Evolutionary conservation across 2,888 invertebrate species (phyloP).

Genomic region (Anthophora plumipes): DNA sequence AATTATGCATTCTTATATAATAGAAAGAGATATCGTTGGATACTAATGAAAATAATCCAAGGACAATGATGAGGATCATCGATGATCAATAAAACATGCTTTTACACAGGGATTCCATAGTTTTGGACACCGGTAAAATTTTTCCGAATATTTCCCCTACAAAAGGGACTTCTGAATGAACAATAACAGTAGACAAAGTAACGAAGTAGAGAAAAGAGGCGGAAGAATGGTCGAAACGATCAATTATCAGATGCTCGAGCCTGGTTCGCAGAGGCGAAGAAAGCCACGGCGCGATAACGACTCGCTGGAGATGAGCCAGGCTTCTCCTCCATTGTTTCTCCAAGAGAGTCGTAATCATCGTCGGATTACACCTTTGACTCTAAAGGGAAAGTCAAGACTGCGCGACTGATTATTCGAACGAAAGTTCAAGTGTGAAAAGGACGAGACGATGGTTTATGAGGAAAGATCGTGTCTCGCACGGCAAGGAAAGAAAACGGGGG

Average conservation of each 20-base stretch:
- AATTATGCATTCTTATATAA: no score
- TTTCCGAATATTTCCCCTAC: not conserved
- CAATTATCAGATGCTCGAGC: constrained; percentile 60
- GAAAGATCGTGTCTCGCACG: not conserved
- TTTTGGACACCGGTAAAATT: no score
- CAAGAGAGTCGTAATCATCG: constrained; percentile 45
- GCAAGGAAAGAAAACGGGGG: constrained; percentile 3
- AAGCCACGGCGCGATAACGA: constrained; percentile 58
- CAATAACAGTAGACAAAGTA: not conserved
- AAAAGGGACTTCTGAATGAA: not conserved
- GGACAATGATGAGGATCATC: no score
- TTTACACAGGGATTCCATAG: not conserved
- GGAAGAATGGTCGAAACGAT: constrained; percentile 45
- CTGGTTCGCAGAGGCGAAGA: constrained; percentile 53
- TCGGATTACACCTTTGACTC: constrained; percentile 43
- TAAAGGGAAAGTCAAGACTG: constrained; percentile 32
- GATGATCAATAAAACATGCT: no score
- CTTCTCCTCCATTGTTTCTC: constrained; percentile 23
- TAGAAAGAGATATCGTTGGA: no score
- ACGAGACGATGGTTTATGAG: not conserved
- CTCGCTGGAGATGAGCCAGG: constrained; percentile 63
- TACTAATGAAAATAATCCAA: no score
- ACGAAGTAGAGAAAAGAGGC: not conserved
- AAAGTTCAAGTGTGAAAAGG: constrained; percentile 41
- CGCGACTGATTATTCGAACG: constrained; percentile 26